Conservation (phyloP, 2,113 vertebrate genomes). For the Eudyptes chrysolophus region DNA sequence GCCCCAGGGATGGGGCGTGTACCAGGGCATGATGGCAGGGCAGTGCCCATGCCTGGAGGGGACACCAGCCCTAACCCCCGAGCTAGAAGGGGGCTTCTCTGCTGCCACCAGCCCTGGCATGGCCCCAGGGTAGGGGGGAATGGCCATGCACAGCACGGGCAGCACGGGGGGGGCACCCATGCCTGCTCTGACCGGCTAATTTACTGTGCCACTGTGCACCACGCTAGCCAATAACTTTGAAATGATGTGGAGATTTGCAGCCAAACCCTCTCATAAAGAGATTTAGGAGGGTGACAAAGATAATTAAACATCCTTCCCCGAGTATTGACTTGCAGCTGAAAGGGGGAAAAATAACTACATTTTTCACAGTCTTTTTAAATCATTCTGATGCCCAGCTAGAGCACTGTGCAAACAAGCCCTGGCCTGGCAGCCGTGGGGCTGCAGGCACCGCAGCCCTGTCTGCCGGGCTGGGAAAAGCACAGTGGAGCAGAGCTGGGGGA, state of each 20-base stretch:
- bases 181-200: background rate
- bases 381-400: background rate
- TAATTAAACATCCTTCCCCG: slow-evolving; percentile 66
- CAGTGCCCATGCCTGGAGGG: rapidly evolving
- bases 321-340: slow-evolving; percentile 69
- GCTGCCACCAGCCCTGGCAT: background rate
- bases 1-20: background rate
- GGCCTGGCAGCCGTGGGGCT: background rate
- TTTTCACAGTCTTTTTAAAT: slow-evolving; percentile 68
- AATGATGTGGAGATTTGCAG: slow-evolving; percentile 64
- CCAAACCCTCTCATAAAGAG: slow-evolving; percentile 70
- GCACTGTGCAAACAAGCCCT: background rate
- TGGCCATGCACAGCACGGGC: background rate
- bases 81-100: background rate
- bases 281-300: slow-evolving; percentile 68
- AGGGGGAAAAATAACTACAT: slow-evolving; percentile 60
- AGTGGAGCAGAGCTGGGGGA: background rate
- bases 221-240: slow-evolving; percentile 48
- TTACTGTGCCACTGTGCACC: background rate
- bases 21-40: rapidly evolving
- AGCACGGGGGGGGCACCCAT: background rate
- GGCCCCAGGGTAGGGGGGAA: background rate
- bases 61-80: rapidly evolving
- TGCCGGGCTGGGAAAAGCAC: background rate
- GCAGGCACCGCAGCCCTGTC: background rate